Evolutionary conservation across 2,797 vertebrate genomes (phyloP).

Genomic region (Pangasius larnaudii): DNA sequence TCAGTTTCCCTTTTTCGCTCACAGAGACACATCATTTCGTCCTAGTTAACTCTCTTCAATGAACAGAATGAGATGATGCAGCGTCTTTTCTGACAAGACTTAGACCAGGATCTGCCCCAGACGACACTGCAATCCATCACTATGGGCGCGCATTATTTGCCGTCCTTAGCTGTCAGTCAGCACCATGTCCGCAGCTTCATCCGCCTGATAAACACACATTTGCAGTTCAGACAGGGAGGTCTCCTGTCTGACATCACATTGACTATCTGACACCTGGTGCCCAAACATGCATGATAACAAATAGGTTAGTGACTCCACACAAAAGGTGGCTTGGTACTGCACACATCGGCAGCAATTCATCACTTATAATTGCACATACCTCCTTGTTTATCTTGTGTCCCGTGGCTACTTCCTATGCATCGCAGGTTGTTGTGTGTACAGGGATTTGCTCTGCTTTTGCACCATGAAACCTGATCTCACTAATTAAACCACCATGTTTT

Average conservation of each 20-base stretch:
- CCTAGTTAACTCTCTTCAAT: constrained; percentile 17
- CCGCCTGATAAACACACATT: constrained; percentile 31
- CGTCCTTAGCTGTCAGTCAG: constrained; percentile 65
- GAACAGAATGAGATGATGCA: constrained; percentile 9
- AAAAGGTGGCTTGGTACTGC: constrained; percentile 22
- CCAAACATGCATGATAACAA: constrained; percentile 41
- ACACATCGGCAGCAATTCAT: constrained; percentile 16
- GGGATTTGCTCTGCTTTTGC: constrained; percentile 18
- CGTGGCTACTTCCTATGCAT: neutral
- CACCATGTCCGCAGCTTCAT: constrained; percentile 62
- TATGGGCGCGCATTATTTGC: constrained; percentile 67
- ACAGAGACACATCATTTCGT: constrained; percentile 10
- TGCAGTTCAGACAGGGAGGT: constrained; percentile 20
- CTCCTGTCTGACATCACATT: constrained; percentile 22
- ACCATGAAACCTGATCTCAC: neutral
- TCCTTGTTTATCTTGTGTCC: neutral
- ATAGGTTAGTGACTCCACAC: constrained; percentile 26
- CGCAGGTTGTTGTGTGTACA: neutral
- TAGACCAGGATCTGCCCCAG: constrained; percentile 60
- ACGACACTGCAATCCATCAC: constrained; percentile 68
- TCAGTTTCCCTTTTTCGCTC: neutral
- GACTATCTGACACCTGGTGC: constrained; percentile 40
- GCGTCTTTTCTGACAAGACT: constrained; percentile 59
- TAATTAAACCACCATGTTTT: constrained; percentile 18
- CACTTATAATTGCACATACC: constrained; percentile 4